Evolutionary conservation across 2,797 vertebrate species (phyloP).

Genomic region (Sebastes taczanowskii): DNA sequence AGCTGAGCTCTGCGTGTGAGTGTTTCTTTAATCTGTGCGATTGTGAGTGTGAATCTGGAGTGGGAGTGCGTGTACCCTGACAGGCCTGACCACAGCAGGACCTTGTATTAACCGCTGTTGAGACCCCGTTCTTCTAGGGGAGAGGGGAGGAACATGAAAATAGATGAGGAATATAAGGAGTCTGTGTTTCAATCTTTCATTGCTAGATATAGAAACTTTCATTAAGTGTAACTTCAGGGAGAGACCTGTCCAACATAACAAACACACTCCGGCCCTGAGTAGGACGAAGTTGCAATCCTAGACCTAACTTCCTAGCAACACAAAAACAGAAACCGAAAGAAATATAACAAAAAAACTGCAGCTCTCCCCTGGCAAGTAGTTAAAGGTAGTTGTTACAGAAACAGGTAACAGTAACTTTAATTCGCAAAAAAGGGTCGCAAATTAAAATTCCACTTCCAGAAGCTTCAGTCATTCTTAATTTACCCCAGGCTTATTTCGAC

Average conservation of each 20-base stretch:
- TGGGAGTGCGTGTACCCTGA: constrained; percentile 10
- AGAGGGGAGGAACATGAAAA: neutral
- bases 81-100: constrained; percentile 44
- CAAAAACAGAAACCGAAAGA: neutral
- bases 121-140: neutral
- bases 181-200: neutral
- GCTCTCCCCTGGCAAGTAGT: neutral
- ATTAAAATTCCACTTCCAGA: neutral
- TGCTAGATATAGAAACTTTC: neutral
- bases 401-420: neutral
- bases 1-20: constrained; percentile 27
- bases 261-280: neutral
- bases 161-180: neutral
- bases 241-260: neutral
- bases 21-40: constrained; percentile 15
- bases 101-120: constrained; percentile 29
- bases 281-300: neutral
- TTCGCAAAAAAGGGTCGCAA: neutral
- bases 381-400: neutral
- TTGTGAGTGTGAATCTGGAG: constrained; percentile 18
- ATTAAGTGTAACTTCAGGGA: neutral
- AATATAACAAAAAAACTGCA: neutral
- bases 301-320: neutral
- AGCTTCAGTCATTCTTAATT: neutral
- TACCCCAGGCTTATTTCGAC: neutral